Evolutionary conservation across 1,140 invertebrate species (phyloP).

Genomic region (Leptestheria dahalacensis): DNA sequence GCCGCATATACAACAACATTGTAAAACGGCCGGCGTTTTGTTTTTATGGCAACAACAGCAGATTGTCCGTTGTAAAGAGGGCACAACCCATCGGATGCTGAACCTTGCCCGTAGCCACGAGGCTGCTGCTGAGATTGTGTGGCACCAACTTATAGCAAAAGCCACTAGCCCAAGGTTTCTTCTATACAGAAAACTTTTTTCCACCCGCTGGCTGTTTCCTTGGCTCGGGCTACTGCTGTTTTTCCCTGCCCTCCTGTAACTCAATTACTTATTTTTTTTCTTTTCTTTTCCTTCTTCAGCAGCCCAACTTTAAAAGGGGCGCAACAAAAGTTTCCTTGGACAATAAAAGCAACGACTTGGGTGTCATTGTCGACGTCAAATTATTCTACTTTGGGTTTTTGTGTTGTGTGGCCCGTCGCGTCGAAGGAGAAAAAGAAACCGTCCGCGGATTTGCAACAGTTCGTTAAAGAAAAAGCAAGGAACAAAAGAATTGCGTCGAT

Average conservation of each 20-base stretch:
- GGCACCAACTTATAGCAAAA: background rate
- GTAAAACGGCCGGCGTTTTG: background rate
- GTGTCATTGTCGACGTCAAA: background rate
- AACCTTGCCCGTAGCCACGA: background rate
- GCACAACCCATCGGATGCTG: too few relatives aligned
- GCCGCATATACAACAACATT: background rate
- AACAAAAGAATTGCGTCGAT: too few relatives aligned
- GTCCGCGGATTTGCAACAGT: background rate
- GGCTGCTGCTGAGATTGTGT: background rate
- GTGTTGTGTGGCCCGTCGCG: too few relatives aligned
- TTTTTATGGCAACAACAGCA: background rate
- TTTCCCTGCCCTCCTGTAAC: background rate
- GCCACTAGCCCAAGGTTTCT: too few relatives aligned
- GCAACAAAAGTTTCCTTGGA: background rate
- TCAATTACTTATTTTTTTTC: background rate
- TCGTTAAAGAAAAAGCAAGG: background rate
- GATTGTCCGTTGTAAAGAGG: too few relatives aligned
- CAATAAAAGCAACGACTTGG: background rate
- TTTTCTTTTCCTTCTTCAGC: background rate
- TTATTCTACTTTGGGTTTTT: background rate
- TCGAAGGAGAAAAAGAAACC: background rate
- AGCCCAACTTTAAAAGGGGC: background rate
- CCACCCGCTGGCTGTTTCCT: background rate
- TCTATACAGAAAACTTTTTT: background rate
- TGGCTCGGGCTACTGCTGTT: background rate